Percentiles rank a stretch among this genome's conserved stretches.
These are phyloP conservation scores for Lutjanus campechanus DNA, from an alignment of 2,797 vertebrate genomes.

Conservation along the genomic window DNA sequence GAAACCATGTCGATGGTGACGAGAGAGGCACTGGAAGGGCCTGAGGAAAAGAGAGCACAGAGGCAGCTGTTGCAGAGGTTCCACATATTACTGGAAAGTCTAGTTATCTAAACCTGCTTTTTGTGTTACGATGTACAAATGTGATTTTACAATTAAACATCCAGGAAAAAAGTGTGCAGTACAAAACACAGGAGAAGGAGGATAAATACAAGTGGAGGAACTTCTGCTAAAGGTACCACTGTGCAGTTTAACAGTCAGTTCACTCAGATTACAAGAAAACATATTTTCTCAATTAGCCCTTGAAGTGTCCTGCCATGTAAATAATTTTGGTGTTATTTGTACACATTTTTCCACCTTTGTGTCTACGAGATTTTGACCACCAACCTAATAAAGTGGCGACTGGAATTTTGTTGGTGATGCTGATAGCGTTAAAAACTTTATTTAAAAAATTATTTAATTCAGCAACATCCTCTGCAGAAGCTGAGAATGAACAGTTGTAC, in stretches of 20 bases:
- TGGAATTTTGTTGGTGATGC: neutral
- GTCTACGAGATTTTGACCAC: neutral
- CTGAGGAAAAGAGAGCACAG: conserved; percentile 75
- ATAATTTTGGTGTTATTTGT: neutral
- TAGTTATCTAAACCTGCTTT: conserved; percentile 28
- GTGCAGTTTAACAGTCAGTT: conserved; percentile 26
- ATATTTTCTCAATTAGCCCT: neutral
- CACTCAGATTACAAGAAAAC: conserved; percentile 18
- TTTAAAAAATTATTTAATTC: neutral
- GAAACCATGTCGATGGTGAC: conserved; percentile 56
- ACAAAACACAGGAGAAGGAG: conserved; percentile 6
- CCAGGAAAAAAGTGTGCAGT: neutral
- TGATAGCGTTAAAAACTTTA: neutral
- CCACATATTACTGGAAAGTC: conserved; percentile 15
- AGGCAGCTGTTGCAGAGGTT: conserved; percentile 49
- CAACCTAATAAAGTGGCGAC: neutral
- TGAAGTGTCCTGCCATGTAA: neutral
- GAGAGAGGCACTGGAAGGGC: conserved; percentile 76
- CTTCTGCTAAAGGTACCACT: conserved; percentile 34
- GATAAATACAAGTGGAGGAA: conserved; percentile 23
- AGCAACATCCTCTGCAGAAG: neutral
- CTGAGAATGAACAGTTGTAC: too few relatives aligned
- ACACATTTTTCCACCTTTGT: neutral
- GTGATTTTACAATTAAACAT: conserved; percentile 6
- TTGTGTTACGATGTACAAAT: conserved; percentile 23